Percentiles rank a stretch among this genome's conserved stretches.
These are phyloP conservation scores for Fragum sueziense DNA, from an alignment of 2,888 invertebrate species.

Conservation along the genomic window DNA sequence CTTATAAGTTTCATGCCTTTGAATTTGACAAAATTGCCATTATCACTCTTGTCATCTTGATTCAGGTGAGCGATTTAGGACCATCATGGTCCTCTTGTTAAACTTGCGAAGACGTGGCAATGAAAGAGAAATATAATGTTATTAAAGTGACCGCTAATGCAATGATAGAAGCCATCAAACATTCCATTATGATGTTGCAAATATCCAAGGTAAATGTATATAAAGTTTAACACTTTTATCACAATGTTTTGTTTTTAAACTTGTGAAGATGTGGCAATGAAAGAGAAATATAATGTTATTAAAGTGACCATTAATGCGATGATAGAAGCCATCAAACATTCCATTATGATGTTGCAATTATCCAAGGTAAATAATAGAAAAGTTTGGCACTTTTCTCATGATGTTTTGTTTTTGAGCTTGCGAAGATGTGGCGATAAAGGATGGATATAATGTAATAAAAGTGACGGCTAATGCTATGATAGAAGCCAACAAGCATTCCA, in stretches of 20 bases:
- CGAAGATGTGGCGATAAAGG: no score
- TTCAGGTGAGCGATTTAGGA: no score
- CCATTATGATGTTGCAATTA: constrained; percentile 98
- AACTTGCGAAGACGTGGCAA: constrained; percentile 75
- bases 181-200: constrained; percentile 98
- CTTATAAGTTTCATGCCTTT: no score
- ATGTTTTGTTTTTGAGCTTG: no score
- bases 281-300: constrained; percentile 77
- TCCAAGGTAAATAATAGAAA: constrained; percentile 98
- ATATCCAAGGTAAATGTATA: constrained; percentile 98
- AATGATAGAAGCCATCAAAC: constrained; percentile 98
- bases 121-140: constrained; percentile 76
- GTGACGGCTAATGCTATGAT: no score
- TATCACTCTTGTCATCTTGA: no score
- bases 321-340: constrained; percentile 98
- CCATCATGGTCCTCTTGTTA: no score
- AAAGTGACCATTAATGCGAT: constrained; percentile 85
- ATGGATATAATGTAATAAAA: no score
- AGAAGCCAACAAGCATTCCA: no score
- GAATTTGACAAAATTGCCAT: no score
- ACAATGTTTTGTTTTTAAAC: constrained; percentile 76
- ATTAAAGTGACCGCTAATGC: constrained; percentile 83
- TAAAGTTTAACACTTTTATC: no score
- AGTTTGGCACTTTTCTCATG: no score
- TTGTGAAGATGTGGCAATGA: constrained; percentile 76